These are phyloP conservation scores for Euspilapteryx auroguttella DNA, from an alignment of 2,888 invertebrate genomes.

Conservation along the genomic window DNA sequence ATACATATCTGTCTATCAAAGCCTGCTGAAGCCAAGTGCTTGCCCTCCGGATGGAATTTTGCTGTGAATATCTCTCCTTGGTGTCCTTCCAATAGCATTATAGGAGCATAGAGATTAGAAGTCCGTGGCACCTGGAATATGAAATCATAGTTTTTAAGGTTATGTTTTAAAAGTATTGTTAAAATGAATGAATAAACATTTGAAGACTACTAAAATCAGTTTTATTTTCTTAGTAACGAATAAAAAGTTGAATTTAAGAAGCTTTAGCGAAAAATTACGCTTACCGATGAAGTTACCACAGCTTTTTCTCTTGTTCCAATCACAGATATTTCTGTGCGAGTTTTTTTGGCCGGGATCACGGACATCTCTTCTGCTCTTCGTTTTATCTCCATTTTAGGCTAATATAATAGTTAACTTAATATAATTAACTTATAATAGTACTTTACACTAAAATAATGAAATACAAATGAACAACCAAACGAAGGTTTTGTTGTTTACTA, in stretches of 20 bases:
- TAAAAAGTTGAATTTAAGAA: neutral
- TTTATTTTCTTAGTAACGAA: neutral
- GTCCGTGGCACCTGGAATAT: slow-evolving; percentile 70
- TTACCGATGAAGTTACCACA: slow-evolving; percentile 71
- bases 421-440: neutral
- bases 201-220: neutral
- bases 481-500: no score
- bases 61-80: slow-evolving; percentile 93
- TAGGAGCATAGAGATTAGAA: slow-evolving; percentile 87
- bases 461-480: neutral
- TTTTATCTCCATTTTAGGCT: slow-evolving; percentile 60
- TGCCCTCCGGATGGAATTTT: slow-evolving; percentile 96
- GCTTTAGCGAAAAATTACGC: slow-evolving; percentile 12
- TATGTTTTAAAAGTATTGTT: no score
- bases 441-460: neutral
- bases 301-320: slow-evolving; percentile 74
- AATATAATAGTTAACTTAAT: slow-evolving; percentile 14
- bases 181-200: no score
- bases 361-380: slow-evolving; percentile 66
- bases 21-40: slow-evolving; percentile 90
- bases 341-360: slow-evolving; percentile 66
- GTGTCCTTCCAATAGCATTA: slow-evolving; percentile 95
- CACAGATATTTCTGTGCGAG: slow-evolving; percentile 70
- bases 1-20: slow-evolving; percentile 94
- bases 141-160: slow-evolving; percentile 7